Evolutionary conservation across 2,888 invertebrate genomes (phyloP), one percentile per base, ranked within the genome.

Genomic region (Hirtodrosophila trivittata): DNA sequence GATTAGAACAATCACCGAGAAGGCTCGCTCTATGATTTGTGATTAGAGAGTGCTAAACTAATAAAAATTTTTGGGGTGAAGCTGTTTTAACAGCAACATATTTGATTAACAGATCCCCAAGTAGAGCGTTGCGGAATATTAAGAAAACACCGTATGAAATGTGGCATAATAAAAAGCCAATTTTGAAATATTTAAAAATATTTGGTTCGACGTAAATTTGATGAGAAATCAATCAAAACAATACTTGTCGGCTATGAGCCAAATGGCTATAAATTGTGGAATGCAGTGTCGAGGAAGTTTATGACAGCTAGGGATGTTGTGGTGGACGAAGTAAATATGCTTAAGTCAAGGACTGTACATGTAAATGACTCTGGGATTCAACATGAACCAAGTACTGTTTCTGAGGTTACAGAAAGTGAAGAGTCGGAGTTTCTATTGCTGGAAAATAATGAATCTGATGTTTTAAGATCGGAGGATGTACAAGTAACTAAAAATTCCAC

Each of bases 301-400:
- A 30, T 30, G 30, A 30, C 30, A 30, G 30, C 30, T 30, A 30
- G 30, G n/a, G 30, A 30, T 30, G 49, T 51, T 14, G 35, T 35
- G 41, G 42, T 42, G 42, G 33, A 51, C 7, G 42, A 51, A 21
- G 41, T 16, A 21, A 14, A 10, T 30, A 41, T 43, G 43, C 16
- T 28, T 14, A 13, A 43, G 32, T 30, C 30, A 30, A 30, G 30
- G 30, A 30, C 30, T 35, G 55, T 56, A 13, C 60, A 68, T 60
- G 51, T 68, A 33, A 58, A 72, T 42, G 58, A 59, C 42, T 21
- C 30, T 30, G 30, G 30, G 30, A 30, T 30, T 30, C 30, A 30
- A 30, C 2, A 30, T 30, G 30, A 30, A 30, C 7, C 8, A 30
- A 30, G 7, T 30, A 30, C 3, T 5, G 9, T 30, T 30, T 30